These are phyloP conservation scores for Beaufortia kweichowensis DNA, from an alignment of 2,113 vertebrate species.

Conservation along the genomic window DNA sequence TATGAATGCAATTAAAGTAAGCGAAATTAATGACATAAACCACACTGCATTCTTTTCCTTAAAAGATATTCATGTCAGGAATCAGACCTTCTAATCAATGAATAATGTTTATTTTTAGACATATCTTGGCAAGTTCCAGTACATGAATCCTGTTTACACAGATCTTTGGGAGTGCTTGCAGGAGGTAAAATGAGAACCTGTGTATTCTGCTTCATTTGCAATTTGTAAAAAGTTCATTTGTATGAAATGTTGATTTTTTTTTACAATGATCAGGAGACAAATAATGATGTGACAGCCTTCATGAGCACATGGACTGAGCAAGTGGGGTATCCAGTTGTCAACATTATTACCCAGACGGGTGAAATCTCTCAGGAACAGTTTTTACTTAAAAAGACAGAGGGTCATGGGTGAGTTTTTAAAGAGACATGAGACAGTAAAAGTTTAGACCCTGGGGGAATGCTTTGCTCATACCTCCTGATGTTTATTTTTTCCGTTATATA, in stretches of 20 bases:
- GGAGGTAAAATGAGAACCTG: constrained; percentile 53
- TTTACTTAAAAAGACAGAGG: constrained; percentile 74
- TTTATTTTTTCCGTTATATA: too few species aligned
- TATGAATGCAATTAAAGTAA: constrained; percentile 62
- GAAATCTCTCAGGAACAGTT: constrained; percentile 77
- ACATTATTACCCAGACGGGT: constrained; percentile 74
- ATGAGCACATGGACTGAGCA: constrained; percentile 87
- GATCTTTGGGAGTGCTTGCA: constrained; percentile 70
- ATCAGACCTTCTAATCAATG: neutral
- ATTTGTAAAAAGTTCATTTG: neutral
- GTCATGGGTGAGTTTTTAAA: constrained; percentile 68
- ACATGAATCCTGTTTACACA: constrained; percentile 50
- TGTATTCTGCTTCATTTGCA: neutral
- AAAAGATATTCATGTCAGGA: too few species aligned
- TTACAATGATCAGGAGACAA: constrained; percentile 48
- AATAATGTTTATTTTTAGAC: constrained; percentile 51
- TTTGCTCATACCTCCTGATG: too few species aligned
- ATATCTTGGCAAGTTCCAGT: constrained; percentile 61
- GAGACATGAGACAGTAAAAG: constrained; percentile 56
- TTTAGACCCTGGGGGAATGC: too few species aligned
- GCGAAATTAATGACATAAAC: constrained; percentile 60
- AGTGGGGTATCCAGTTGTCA: constrained; percentile 86
- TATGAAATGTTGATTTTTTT: neutral
- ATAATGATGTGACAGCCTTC: constrained; percentile 45
- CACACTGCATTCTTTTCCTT: constrained; percentile 58